Percentiles rank a stretch among this genome's conserved stretches.
These are phyloP conservation scores for Ondatra zibethicus DNA, from an alignment of 2,113 vertebrate species.

Conservation along the genomic window DNA sequence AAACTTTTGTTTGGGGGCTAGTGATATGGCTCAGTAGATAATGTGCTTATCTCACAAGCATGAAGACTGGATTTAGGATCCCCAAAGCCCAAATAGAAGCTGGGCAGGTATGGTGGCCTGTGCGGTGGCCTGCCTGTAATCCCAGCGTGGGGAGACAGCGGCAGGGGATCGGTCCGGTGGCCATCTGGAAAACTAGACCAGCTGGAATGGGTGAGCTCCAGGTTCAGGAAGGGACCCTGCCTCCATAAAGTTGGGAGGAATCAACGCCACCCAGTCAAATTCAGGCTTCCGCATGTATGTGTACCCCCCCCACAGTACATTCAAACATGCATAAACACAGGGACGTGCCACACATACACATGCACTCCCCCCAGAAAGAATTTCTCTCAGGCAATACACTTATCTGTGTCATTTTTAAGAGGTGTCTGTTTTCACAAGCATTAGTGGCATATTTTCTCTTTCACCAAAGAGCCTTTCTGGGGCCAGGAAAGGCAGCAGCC, in stretches of 20 bases:
- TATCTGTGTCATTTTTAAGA: background rate
- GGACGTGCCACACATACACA: background rate
- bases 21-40: background rate
- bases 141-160: background rate
- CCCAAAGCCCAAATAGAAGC: background rate
- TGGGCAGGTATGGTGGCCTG: background rate
- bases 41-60: background rate
- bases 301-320: background rate
- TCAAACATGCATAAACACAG: background rate
- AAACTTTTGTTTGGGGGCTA: background rate
- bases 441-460: conserved; percentile 42
- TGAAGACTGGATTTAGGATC: no score
- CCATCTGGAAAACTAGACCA: background rate
- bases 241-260: background rate
- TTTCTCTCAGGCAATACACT: background rate
- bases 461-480: conserved; percentile 26
- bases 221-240: background rate
- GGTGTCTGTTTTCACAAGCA: conserved; percentile 62
- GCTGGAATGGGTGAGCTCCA: background rate
- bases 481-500: conserved; percentile 57
- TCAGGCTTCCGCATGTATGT: background rate
- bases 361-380: background rate
- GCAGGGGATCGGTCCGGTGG: background rate
- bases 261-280: background rate
- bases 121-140: background rate